Evolutionary conservation across 1,140 invertebrate genomes (phyloP).

Genomic region (Drosophila carrolli): DNA sequence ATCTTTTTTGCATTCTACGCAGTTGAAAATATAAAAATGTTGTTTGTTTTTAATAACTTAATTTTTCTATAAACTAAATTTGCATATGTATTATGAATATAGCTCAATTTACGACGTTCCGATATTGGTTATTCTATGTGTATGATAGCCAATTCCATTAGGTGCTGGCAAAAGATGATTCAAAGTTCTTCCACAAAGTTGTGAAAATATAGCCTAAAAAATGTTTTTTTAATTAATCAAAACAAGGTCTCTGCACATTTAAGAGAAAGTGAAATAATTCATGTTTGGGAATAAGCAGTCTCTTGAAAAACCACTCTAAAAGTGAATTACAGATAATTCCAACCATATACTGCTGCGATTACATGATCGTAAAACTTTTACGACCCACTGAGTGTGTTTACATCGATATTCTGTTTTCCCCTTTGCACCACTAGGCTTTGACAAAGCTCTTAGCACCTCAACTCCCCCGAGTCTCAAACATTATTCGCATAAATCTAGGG

Average conservation of each 20-base stretch:
- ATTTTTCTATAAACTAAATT: neutral
- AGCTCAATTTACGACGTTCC: no score
- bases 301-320: neutral
- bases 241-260: neutral
- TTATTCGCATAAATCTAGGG: neutral
- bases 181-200: neutral
- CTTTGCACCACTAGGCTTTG: neutral
- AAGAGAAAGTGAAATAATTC: neutral
- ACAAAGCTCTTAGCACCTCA: slow-evolving; percentile 6
- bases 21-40: neutral
- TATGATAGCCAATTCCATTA: no score
- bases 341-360: neutral
- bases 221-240: no score
- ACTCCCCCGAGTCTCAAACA: neutral
- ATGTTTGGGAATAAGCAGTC: neutral
- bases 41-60: slow-evolving; percentile 2
- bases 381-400: neutral
- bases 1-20: slow-evolving; percentile 23
- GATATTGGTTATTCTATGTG: no score
- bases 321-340: neutral
- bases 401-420: neutral
- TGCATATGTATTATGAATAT: neutral
- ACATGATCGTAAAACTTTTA: slow-evolving; percentile 19
- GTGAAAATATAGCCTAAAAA: no score
- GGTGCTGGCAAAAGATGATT: neutral